phyloP scores from a whole-genome alignment of 1,140 invertebrate genomes.

The Oncopodura yosiiana region DNA sequence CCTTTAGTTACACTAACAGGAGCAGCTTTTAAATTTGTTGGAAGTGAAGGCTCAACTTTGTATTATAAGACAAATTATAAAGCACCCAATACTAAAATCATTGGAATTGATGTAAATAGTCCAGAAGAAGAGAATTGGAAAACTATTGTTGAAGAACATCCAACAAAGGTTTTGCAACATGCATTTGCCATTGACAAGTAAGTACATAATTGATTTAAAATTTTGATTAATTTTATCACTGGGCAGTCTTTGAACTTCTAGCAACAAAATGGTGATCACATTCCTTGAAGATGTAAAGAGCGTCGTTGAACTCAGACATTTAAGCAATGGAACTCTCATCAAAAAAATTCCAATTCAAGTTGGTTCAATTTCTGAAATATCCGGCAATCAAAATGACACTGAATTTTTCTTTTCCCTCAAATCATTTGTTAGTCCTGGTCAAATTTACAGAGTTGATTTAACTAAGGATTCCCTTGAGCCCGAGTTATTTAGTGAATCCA shows the following conservation, averaged over 20 bases:
- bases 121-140: constrained; percentile 76
- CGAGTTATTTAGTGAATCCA: constrained; percentile 70
- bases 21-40: constrained; percentile 62
- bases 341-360: constrained; percentile 67
- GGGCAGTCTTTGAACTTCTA: too few species aligned
- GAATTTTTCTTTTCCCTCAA: constrained; percentile 91
- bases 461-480: constrained; percentile 45
- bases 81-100: constrained; percentile 81
- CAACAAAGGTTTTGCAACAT: constrained; percentile 79
- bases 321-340: constrained; percentile 60
- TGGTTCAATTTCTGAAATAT: constrained; percentile 71
- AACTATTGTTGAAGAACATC: constrained; percentile 74
- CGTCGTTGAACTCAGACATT: constrained; percentile 62
- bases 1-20: neutral
- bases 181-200: constrained; percentile 60
- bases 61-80: constrained; percentile 88
- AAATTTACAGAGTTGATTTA: constrained; percentile 80
- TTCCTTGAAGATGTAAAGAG: constrained; percentile 88
- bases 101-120: constrained; percentile 76
- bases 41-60: constrained; percentile 71
- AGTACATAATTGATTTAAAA: neutral
- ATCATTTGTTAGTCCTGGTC: constrained; percentile 82
- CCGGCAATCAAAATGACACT: constrained; percentile 69
- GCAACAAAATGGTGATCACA: constrained; percentile 72
- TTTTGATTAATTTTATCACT: neutral